Percentiles rank a stretch among this genome's conserved stretches.
Conservation (phyloP, 2,888 invertebrate genomes). For the Acrobasis repandana region DNA sequence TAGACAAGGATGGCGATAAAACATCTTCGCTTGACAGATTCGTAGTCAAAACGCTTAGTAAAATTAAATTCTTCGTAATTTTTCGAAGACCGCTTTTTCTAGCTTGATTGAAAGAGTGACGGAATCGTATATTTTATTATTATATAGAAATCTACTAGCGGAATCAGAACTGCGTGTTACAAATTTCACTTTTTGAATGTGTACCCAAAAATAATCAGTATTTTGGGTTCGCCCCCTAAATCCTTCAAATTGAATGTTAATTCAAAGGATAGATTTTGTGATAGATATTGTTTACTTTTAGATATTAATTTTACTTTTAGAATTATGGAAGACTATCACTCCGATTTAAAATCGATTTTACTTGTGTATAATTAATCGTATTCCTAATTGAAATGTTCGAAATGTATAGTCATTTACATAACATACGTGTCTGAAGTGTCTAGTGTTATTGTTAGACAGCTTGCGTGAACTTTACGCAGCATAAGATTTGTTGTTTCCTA, state of each 20-base stretch:
- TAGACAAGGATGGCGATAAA: too few relatives aligned
- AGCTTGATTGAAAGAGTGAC: slow-evolving; percentile 20
- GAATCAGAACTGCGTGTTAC: slow-evolving; percentile 5
- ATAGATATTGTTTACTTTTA: slow-evolving; percentile 71
- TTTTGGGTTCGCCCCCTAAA: slow-evolving; percentile 39
- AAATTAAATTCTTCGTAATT: too few relatives aligned
- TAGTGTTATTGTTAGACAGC: slow-evolving; percentile 12
- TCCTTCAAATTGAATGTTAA: slow-evolving; percentile 43
- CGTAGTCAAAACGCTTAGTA: too few relatives aligned
- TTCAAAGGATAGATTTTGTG: slow-evolving; percentile 64
- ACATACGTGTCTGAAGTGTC: slow-evolving; percentile 21
- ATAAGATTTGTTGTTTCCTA: too few relatives aligned
- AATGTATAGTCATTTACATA: slow-evolving; percentile 29
- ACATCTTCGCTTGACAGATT: too few relatives aligned
- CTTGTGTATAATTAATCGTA: slow-evolving; percentile 33
- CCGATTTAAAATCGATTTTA: slow-evolving; percentile 35
- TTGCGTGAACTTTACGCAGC: background rate
- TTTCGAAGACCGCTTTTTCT: background rate
- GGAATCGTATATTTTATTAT: slow-evolving; percentile 11
- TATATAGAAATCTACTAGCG: slow-evolving; percentile 9
- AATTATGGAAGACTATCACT: slow-evolving; percentile 40
- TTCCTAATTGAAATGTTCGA: slow-evolving; percentile 33
- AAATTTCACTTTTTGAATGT: slow-evolving; percentile 13
- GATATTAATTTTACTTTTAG: slow-evolving; percentile 53
- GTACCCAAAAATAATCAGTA: slow-evolving; percentile 44